Conservation (phyloP, 2,113 vertebrate genomes). For the Marmota flaviventris region DNA sequence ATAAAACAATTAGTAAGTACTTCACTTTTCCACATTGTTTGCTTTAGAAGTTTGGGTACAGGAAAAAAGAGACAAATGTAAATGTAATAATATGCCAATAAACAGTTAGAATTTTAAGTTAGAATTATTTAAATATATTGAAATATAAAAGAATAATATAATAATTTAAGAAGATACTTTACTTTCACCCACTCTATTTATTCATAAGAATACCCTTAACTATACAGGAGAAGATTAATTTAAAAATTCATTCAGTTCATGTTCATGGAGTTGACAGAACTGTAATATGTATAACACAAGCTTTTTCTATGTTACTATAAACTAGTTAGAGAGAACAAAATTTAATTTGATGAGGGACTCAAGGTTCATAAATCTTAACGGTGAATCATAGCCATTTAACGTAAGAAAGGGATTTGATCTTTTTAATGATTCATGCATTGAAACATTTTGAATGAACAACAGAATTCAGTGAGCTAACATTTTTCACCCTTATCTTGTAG, state of each 20-base stretch:
- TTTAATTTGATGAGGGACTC: conserved; percentile 40
- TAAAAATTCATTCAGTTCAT: not conserved
- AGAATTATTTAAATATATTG: conserved; percentile 9
- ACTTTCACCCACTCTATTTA: not conserved
- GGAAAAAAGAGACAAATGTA: conserved; percentile 53
- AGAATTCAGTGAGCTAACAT: conserved; percentile 2
- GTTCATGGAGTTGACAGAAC: not conserved
- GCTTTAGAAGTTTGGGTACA: conserved; percentile 69
- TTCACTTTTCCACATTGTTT: conserved; percentile 54
- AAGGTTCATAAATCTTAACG: not conserved
- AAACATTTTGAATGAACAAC: conserved; percentile 32
- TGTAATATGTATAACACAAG: not conserved
- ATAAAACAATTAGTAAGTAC: conserved; percentile 71
- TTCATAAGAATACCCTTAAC: not conserved
- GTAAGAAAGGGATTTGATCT: conserved; percentile 44
- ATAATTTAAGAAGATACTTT: conserved; percentile 8
- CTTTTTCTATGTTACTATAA: not conserved
- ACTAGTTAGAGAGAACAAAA: not conserved
- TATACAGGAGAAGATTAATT: conserved; percentile 10
- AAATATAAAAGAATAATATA: not conserved
- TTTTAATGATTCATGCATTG: conserved; percentile 49
- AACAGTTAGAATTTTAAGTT: not conserved
- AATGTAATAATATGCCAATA: conserved; percentile 55
- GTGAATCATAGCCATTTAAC: conserved; percentile 35
- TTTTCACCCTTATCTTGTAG: not conserved